Base-by-base conservation (phyloP, 2,888 invertebrate species). In the Hirtodrosophila duncani region DNA sequence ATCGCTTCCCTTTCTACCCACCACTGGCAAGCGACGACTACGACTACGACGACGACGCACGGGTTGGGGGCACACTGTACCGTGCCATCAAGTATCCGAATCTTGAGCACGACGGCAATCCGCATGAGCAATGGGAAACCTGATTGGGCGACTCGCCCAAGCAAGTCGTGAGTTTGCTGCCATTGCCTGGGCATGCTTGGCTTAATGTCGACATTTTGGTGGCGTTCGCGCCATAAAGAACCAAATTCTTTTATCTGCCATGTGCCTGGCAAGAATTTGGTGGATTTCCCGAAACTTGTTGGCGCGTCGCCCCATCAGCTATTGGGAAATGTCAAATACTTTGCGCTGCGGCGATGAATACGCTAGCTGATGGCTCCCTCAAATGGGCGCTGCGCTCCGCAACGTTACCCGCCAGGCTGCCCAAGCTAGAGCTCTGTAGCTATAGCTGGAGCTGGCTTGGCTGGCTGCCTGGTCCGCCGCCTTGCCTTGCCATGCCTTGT, bases 241-340 rank as follows among this genome's bases (percentile, higher is more conserved):
- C 51, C 67, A 27, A 44, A 55, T 66, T 55, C 61, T 74, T 79
- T 81, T 74, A 79, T 81, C 74, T 74, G 46, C 63, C 34, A 42
- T 8, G 24, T 31, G 45, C 48, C 45, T 56, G 38, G 3, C 34
- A 23, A 50, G 63, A 62, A 62, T 50, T 62, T 62, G 44, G 34
- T 56, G 42, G 57, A 61, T 74, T 74, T 61, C 41, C 29, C 5
- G 0, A 5, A 11, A 72, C 65, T 77, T 85, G 63, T 33, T 83
- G 75, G 86, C 14, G 83, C 84, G 82, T 1, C 79, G 85, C 83
- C 18, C 84, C 83, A 85, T 60, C 70, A 87, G 85, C 85, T 83
- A 64, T 67, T 33, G 63, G 75, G 81, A 86, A 81, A 85, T 86
- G 85, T 87, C 85, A 85, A 83, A 85, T 79, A 78, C 75, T 65